Conservation (phyloP, 2,113 vertebrate genomes). For the Panthera tigris region DNA sequence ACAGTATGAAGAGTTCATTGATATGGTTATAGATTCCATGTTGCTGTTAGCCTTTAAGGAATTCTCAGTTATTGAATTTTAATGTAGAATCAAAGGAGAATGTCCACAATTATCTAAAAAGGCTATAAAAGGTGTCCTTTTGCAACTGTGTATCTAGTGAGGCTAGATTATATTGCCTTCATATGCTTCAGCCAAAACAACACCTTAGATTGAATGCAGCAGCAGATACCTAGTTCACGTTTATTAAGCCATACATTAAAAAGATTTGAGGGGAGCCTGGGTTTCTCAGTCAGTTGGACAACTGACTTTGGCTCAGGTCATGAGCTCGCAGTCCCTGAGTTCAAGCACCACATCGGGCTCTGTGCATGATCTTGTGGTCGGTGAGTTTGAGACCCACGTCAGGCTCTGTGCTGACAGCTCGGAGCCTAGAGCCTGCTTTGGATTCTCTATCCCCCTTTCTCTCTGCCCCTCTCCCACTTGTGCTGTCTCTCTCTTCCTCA, state of each 20-base stretch:
- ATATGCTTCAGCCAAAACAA: background rate
- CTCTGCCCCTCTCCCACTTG: too few species aligned
- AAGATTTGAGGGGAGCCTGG: background rate
- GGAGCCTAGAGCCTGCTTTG: too few species aligned
- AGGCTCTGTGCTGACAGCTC: too few species aligned
- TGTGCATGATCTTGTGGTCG: too few species aligned
- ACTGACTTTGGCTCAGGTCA: too few species aligned
- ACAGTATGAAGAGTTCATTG: background rate
- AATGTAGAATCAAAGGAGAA: background rate
- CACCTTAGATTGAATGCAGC: background rate
- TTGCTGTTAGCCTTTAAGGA: background rate
- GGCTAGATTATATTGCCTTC: background rate
- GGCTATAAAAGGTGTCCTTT: background rate
- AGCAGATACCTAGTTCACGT: background rate
- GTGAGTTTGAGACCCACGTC: too few species aligned
- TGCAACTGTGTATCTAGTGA: background rate
- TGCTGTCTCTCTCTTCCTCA: too few species aligned
- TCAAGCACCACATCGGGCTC: too few species aligned
- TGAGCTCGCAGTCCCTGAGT: too few species aligned
- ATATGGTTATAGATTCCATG: background rate
- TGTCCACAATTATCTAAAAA: background rate
- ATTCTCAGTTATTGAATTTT: conserved; percentile 1
- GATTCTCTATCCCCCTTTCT: too few species aligned
- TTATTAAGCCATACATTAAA: background rate
- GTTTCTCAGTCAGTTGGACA: too few species aligned